Evolutionary conservation across 1,140 invertebrate genomes (phyloP).

Genomic region (Hypsibius dujardini): DNA sequence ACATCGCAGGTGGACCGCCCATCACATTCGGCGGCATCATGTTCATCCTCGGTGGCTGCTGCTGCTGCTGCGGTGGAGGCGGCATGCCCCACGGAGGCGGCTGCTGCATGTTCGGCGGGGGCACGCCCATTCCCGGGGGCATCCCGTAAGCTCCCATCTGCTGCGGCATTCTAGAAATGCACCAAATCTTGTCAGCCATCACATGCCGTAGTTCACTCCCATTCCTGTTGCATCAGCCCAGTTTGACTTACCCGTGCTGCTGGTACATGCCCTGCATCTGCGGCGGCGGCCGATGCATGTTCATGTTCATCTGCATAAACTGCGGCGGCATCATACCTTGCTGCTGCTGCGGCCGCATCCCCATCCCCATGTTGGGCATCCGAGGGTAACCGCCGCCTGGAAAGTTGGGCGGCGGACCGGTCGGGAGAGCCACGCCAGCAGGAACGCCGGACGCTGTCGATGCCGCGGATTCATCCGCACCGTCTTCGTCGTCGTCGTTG

Average conservation of each 20-base stretch:
- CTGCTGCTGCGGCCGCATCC: too few species aligned
- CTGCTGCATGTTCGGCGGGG: constrained; percentile 34
- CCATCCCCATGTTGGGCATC: too few species aligned
- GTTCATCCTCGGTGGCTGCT: constrained; percentile 8
- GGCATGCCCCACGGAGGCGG: constrained; percentile 53
- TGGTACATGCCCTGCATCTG: too few species aligned
- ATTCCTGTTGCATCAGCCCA: too few species aligned
- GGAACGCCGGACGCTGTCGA: constrained; percentile 29
- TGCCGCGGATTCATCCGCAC: background rate
- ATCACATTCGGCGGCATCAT: background rate
- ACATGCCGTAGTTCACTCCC: too few species aligned
- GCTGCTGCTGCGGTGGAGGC: constrained; percentile 23
- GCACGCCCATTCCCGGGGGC: background rate
- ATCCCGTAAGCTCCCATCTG: too few species aligned
- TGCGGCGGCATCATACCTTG: too few species aligned
- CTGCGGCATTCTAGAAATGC: constrained; percentile 17
- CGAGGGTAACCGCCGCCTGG: too few species aligned
- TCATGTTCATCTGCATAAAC: constrained; percentile 43
- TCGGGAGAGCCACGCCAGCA: constrained; percentile 51
- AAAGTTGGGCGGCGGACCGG: constrained; percentile 49
- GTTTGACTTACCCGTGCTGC: too few species aligned
- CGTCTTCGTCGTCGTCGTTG: constrained; percentile 17
- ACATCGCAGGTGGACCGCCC: too few species aligned
- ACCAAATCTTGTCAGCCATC: background rate
- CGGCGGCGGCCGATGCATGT: background rate